These are phyloP conservation scores for Epistrophella euchroma DNA, from an alignment of 2,888 invertebrate species.

Conservation along the genomic window DNA sequence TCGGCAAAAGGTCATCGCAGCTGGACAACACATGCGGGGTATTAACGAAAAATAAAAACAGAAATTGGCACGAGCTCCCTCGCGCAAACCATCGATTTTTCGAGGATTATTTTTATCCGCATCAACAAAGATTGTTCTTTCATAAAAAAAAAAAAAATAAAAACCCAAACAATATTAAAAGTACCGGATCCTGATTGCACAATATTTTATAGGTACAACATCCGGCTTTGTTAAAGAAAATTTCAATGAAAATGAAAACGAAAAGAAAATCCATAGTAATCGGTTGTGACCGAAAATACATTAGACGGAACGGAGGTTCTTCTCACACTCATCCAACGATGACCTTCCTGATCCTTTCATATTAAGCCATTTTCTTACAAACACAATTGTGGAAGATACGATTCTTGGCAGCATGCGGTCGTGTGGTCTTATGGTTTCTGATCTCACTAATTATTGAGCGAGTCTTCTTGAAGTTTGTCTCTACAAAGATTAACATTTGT, in stretches of 20 bases:
- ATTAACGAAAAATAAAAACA: constrained; percentile 37
- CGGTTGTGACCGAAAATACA: constrained; percentile 27
- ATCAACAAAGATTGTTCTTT: constrained; percentile 53
- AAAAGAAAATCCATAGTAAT: constrained; percentile 21
- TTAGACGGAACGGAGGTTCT: background rate
- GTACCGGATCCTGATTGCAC: constrained; percentile 35
- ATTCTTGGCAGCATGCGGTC: background rate
- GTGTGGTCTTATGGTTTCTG: constrained; percentile 9
- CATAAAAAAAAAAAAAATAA: constrained; percentile 35
- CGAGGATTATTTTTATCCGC: constrained; percentile 66
- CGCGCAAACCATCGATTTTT: constrained; percentile 33
- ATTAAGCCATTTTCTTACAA: constrained; percentile 16
- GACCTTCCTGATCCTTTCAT: constrained; percentile 57
- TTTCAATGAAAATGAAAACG: constrained; percentile 30
- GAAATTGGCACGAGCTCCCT: constrained; percentile 70
- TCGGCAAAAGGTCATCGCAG: constrained; percentile 74
- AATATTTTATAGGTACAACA: constrained; percentile 38
- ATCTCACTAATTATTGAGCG: background rate
- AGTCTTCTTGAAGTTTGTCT: background rate
- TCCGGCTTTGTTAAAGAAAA: constrained; percentile 55
- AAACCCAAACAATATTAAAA: constrained; percentile 60
- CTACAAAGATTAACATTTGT: background rate
- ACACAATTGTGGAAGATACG: background rate
- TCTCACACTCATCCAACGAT: constrained; percentile 42
- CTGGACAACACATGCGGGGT: constrained; percentile 65